Percentiles rank a stretch among this genome's conserved stretches.
Evolutionary conservation across 2,113 vertebrate species (phyloP).

Genomic region (Gobiocypris rarus): DNA sequence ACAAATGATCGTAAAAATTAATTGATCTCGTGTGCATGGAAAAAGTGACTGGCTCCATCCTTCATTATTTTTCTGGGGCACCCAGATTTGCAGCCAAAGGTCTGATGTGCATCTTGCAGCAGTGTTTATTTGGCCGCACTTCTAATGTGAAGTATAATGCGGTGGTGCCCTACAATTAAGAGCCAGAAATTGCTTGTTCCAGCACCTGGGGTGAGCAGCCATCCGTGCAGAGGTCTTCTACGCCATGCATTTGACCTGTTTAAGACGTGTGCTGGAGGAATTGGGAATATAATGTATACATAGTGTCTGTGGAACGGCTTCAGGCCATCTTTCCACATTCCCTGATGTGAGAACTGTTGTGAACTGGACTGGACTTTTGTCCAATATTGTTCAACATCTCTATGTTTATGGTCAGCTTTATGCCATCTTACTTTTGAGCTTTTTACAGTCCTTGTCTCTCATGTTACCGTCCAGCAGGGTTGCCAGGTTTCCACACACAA

Average conservation of each 20-base stretch:
- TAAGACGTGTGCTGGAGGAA: neutral
- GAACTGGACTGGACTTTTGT: neutral
- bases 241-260: neutral
- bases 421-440: neutral
- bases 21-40: constrained; percentile 63
- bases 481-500: no score
- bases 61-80: constrained; percentile 53
- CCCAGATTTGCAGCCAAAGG: constrained; percentile 52
- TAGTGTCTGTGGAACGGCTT: neutral
- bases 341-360: neutral
- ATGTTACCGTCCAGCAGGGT: neutral
- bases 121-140: constrained; percentile 65
- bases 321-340: neutral
- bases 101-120: constrained; percentile 61
- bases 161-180: constrained; percentile 27
- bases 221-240: no score
- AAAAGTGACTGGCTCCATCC: constrained; percentile 65
- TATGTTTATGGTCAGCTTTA: no score
- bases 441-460: neutral
- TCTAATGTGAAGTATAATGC: constrained; percentile 55
- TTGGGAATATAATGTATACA: neutral
- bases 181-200: neutral
- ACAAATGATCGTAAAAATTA: constrained; percentile 65
- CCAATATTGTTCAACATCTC: neutral
- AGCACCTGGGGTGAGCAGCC: neutral